A percentile compares a stretch with the other conserved stretches of the same genome.
Conservation (phyloP, 2,113 vertebrate species). For the Hemiprocne comata region DNA sequence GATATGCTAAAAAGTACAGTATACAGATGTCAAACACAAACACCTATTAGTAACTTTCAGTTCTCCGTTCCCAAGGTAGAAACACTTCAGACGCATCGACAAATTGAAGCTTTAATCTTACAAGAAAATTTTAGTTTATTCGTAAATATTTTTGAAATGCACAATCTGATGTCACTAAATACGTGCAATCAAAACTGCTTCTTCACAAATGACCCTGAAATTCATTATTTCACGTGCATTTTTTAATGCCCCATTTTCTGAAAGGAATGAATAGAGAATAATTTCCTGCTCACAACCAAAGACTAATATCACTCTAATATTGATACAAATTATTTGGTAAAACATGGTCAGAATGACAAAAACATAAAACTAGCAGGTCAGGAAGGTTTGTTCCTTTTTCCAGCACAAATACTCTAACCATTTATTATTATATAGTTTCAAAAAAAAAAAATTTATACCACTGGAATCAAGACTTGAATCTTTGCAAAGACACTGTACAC, state of each 20-base stretch:
- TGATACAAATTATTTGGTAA: background rate
- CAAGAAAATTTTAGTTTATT: slow-evolving; percentile 49
- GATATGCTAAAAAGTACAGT: slow-evolving; percentile 79
- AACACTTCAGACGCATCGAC: slow-evolving; percentile 5
- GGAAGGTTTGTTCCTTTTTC: background rate
- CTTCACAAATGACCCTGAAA: slow-evolving; percentile 8
- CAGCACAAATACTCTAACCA: background rate
- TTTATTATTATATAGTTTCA: background rate
- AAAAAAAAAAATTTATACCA: background rate
- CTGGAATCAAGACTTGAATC: background rate
- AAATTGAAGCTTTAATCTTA: slow-evolving; percentile 51
- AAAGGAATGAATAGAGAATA: background rate
- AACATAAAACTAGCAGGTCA: background rate
- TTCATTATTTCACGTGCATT: background rate
- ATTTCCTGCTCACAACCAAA: background rate
- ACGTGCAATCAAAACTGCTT: background rate
- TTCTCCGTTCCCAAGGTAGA: slow-evolving; percentile 48
- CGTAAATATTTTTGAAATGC: slow-evolving; percentile 42
- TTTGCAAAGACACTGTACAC: background rate
- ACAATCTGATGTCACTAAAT: background rate
- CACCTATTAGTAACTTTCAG: slow-evolving; percentile 75
- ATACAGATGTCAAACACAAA: slow-evolving; percentile 78
- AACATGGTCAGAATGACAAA: background rate
- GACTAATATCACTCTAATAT: background rate
- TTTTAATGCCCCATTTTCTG: background rate